Conservation (phyloP, 2,797 vertebrate genomes). For the Falco concolor region DNA sequence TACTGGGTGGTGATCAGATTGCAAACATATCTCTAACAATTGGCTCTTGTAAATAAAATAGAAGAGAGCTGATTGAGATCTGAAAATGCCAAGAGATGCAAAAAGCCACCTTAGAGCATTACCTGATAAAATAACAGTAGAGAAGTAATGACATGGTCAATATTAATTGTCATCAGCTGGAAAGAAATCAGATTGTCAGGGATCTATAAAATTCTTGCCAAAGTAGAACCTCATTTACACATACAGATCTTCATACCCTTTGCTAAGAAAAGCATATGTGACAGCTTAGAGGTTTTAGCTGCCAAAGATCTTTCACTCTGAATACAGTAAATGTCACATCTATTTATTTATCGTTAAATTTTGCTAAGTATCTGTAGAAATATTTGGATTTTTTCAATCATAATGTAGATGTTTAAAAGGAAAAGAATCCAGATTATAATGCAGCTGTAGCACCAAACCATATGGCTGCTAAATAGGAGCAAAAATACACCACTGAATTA, state of each 20-base stretch:
- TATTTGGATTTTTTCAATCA: conserved; percentile 74
- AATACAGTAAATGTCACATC: conserved; percentile 79
- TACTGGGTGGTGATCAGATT: conserved; percentile 46
- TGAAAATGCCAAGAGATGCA: conserved; percentile 70
- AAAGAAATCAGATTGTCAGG: conserved; percentile 74
- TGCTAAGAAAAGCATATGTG: conserved; percentile 77
- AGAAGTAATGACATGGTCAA: conserved; percentile 69
- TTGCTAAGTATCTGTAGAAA: conserved; percentile 77
- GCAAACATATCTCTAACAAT: conserved; percentile 38
- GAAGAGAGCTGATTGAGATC: conserved; percentile 60
- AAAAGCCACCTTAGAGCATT: conserved; percentile 59
- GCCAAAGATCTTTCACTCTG: conserved; percentile 81
- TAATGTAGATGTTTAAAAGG: conserved; percentile 61
- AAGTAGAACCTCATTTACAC: conserved; percentile 78
- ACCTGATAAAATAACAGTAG: conserved; percentile 61
- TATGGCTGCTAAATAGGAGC: conserved; percentile 53
- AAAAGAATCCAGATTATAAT: conserved; percentile 66
- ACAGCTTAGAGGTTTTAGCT: conserved; percentile 78
- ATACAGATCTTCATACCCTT: conserved; percentile 78
- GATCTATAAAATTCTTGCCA: conserved; percentile 77
- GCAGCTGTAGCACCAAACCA: conserved; percentile 67
- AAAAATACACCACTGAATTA: conserved; percentile 48
- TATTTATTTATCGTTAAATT: conserved; percentile 79
- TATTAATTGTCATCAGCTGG: conserved; percentile 72
- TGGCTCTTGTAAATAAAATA: conserved; percentile 63